A percentile compares a stretch with the other conserved stretches of the same genome.
These are phyloP conservation scores for Coptotermes formosanus DNA, from an alignment of 1,140 invertebrate species.

Conservation along the genomic window DNA sequence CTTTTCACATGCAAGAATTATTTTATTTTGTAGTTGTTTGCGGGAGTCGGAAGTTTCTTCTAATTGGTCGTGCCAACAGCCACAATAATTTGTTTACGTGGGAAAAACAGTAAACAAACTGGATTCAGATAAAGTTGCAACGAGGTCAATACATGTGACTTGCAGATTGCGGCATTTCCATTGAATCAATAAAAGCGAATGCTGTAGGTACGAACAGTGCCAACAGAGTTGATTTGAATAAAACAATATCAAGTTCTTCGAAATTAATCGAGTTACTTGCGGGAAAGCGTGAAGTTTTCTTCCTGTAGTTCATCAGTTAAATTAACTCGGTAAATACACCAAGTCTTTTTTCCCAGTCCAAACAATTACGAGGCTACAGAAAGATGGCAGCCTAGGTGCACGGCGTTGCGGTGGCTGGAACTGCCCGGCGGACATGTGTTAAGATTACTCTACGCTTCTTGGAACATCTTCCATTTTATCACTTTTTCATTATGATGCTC, in stretches of 20 bases:
- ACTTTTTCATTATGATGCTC: not conserved
- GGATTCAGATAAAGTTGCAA: not conserved
- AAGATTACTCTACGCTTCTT: not conserved
- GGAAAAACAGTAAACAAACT: not conserved
- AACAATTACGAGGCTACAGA: too few species aligned
- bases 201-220: not conserved
- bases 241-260: not conserved
- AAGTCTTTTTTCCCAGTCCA: not conserved
- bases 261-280: not conserved
- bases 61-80: too few species aligned
- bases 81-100: not conserved
- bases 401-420: not conserved
- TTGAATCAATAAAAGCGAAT: not conserved
- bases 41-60: too few species aligned
- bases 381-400: too few species aligned
- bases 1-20: too few species aligned
- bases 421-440: not conserved
- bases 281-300: constrained; percentile 5
- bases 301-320: not conserved
- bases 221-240: not conserved
- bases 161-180: not conserved
- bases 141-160: not conserved
- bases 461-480: not conserved
- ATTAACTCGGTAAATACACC: not conserved
- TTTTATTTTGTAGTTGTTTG: too few species aligned